Base-by-base conservation (phyloP, 2,113 vertebrate genomes). In the Abramis brama region DNA sequence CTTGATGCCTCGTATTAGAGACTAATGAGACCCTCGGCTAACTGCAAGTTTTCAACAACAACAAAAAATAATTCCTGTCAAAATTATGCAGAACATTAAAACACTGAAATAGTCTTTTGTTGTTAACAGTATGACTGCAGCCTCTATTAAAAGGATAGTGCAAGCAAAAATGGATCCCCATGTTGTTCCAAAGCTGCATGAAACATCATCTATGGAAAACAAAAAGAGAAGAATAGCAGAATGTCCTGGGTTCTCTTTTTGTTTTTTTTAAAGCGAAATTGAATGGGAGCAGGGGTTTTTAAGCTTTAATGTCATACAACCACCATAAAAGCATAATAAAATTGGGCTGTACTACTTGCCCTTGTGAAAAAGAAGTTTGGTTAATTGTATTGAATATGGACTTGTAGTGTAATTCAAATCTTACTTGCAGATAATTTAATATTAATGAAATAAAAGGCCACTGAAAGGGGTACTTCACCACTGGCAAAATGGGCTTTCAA, bases 1-100 rank as follows among this genome's bases (percentile, higher is more conserved):
- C 80, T 82, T 70, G 17, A 82, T 6, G 11, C 62, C 45, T 23
- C 8, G 9, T 33, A 82, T 82, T 68, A 70, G 45, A 52, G 47
- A 25, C 39, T 66, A 82, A 68, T 82, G 79, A 82, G 79, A 68
- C 39, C 62, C 62, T 52, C 45, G 6, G 19, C n/a, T 50, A 82
- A 68, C 79, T 82, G 60, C 43, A 68, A 66, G 45, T 82, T 50
- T 50, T 21, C 4, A 7, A 57, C 6, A 36, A 21, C 2, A 57
- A 57, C 21, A 15, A 15, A 50, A 50, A 27, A 19, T 39, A 66
- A 17, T 4, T 82, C 17, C 47, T 68, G 60, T 82, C 43, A 81
- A 47, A 9, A 30, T 81, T 47, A 30, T 47, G 4, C 39, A 47
- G 21, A 25, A 66, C 43, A 64, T 80, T 25, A 80, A 64, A 82